Base-by-base conservation (phyloP, 1,140 invertebrate species). In the Ganaspis sp. region DNA sequence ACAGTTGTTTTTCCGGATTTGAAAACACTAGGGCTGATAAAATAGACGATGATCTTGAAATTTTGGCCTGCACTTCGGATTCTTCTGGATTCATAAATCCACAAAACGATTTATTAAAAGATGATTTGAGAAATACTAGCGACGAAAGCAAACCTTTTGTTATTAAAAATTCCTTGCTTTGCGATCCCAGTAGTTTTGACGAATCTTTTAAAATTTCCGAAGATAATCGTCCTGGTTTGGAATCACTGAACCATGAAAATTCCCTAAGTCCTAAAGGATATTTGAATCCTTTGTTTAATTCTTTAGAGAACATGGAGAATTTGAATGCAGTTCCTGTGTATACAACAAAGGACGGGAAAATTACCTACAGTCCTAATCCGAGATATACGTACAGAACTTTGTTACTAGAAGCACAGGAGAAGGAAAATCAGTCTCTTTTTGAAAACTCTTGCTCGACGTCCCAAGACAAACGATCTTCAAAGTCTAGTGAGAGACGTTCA, bases 291-390 rank as follows among this genome's bases (percentile, higher is more conserved):
- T 81, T 84, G 3, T 90, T 90, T 54, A 79, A 74, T 29, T 84
- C 58, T 38, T 54, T 86, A 37, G 85, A 90, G 17, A 80, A 87
- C 6, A 6, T 81, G 29, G 85, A 90, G 37, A 86, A 89, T 80
- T 78, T 89, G 19, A 88, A 91, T 54, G 85, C 84, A 64, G 89
- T 91, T 81, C 90, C 90, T 70, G 85, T 91, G 42, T 91, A 91
- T 38, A 90, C 88, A 70, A 91, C 90, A 23, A 91, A 90, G 81
- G 90, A 91, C 70, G 90, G 90, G 21, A 91, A 91, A 78, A 91
- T 91, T 73, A 90, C 85, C 8, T 91, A 91, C 72, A 91, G 90
- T 75, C 90, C 90, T 17, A 91, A 91, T 81, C 84, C 88, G 9
- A 88, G 83, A 73, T 91, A 87, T 37, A 90, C 88, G 0, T 89